Evolutionary conservation across 2,888 invertebrate genomes (phyloP).

Genomic region (Ophion slaviceki): DNA sequence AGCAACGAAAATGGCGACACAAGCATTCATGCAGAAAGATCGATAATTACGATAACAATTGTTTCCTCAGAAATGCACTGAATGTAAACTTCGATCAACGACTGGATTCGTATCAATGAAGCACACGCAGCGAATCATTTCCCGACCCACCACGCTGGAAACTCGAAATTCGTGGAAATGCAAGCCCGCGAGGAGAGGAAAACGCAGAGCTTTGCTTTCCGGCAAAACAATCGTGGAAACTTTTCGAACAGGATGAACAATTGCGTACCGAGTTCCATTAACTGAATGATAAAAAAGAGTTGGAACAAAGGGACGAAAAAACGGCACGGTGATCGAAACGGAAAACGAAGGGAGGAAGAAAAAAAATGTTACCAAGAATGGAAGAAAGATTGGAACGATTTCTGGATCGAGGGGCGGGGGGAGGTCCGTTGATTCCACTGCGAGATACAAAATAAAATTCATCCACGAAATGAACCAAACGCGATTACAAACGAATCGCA

Average conservation of each 20-base stretch:
- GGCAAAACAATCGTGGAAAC: not conserved
- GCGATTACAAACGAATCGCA: conserved; percentile 59
- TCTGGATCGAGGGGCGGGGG: not conserved
- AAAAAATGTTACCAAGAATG: not conserved
- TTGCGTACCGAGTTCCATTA: not conserved
- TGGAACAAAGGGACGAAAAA: not conserved
- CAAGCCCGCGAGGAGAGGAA: too few relatives aligned
- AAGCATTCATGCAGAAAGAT: too few relatives aligned
- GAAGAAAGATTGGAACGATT: conserved; percentile 8
- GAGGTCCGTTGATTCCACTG: conserved; percentile 6
- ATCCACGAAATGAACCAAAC: conserved; percentile 50
- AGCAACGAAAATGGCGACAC: too few relatives aligned
- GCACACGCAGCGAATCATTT: too few relatives aligned
- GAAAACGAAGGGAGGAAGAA: not conserved
- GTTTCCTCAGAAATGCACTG: too few relatives aligned
- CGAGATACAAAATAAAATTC: conserved; percentile 46
- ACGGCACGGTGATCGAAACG: not conserved
- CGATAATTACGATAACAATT: too few relatives aligned
- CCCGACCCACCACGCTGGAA: too few relatives aligned
- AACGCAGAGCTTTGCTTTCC: not conserved
- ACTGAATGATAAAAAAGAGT: not conserved
- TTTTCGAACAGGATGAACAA: not conserved
- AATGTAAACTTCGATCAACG: too few relatives aligned
- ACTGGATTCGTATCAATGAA: too few relatives aligned
- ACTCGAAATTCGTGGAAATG: too few relatives aligned